Evolutionary conservation across 2,113 vertebrate genomes (phyloP).

Genomic region (Chamaetylas fuelleborni): DNA sequence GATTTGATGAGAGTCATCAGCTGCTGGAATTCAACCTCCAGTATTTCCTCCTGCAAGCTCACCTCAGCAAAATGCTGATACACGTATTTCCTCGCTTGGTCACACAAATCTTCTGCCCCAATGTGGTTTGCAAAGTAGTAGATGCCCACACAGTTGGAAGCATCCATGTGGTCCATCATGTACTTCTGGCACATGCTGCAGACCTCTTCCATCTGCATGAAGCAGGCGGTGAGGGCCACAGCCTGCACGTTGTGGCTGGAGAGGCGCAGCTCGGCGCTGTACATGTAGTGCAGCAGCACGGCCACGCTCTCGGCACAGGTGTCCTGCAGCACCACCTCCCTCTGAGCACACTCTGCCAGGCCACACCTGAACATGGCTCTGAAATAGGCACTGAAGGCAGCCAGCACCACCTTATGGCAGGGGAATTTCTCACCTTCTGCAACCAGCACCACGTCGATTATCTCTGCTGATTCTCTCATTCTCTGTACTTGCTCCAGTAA

Average conservation of each 20-base stretch:
- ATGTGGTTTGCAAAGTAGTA: constrained; percentile 92
- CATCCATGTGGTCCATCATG: constrained; percentile 94
- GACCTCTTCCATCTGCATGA: constrained; percentile 93
- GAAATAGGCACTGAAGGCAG: constrained; percentile 95
- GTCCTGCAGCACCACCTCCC: constrained; percentile 84
- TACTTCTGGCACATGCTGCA: constrained; percentile 84
- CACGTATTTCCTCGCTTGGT: constrained; percentile 83
- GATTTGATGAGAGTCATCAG: constrained; percentile 84
- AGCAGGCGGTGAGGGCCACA: constrained; percentile 87
- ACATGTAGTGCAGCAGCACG: constrained; percentile 87
- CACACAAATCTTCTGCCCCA: constrained; percentile 87
- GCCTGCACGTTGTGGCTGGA: constrained; percentile 84
- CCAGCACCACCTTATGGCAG: constrained; percentile 90
- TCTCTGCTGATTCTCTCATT: constrained; percentile 85
- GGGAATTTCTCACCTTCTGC: constrained; percentile 89
- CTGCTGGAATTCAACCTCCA: constrained; percentile 89
- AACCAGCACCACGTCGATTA: constrained; percentile 88
- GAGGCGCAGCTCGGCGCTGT: constrained; percentile 82
- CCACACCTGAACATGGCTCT: constrained; percentile 96
- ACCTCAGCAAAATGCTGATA: constrained; percentile 90
- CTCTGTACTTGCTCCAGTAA: constrained; percentile 83
- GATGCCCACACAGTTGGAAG: constrained; percentile 92
- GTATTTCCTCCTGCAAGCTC: constrained; percentile 88
- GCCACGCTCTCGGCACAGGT: constrained; percentile 84
- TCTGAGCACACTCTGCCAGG: constrained; percentile 83